Evolutionary conservation across 2,797 vertebrate species (phyloP).

Genomic region (Poecilia picta): DNA sequence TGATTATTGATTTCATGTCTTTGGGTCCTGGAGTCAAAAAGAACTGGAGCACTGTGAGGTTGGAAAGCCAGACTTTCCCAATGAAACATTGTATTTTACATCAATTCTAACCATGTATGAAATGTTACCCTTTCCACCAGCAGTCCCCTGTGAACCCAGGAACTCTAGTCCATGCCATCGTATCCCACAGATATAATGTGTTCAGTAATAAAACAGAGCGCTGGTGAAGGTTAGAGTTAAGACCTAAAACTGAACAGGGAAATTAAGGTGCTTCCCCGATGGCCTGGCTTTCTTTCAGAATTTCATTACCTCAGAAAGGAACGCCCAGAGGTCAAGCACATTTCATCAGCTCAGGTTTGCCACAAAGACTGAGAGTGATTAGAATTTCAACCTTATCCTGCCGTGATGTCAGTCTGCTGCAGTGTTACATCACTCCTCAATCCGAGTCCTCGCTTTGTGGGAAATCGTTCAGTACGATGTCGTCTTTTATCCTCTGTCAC

Average conservation of each 20-base stretch:
- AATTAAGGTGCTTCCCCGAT: constrained; percentile 66
- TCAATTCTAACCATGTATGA: constrained; percentile 20
- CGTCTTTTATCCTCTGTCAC: constrained; percentile 17
- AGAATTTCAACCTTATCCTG: constrained; percentile 9
- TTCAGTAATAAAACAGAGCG: constrained; percentile 63
- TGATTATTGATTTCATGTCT: not conserved
- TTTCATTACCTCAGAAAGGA: constrained; percentile 64
- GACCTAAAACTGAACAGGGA: constrained; percentile 64
- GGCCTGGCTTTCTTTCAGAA: constrained; percentile 68
- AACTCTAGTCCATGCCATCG: constrained; percentile 51
- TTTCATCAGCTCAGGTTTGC: constrained; percentile 50
- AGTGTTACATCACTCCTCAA: constrained; percentile 24
- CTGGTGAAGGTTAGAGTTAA: constrained; percentile 65
- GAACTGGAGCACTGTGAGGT: not conserved
- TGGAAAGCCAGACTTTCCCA: constrained; percentile 2
- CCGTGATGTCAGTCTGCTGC: constrained; percentile 20
- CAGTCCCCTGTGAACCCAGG: constrained; percentile 16
- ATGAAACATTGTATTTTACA: constrained; percentile 10
- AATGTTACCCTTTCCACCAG: not conserved
- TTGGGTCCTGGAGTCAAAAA: not conserved
- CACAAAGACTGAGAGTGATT: constrained; percentile 29
- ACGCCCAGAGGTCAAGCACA: constrained; percentile 57
- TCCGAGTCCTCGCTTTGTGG: constrained; percentile 3
- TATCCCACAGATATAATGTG: constrained; percentile 47
- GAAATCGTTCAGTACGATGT: not conserved